phyloP scores from a whole-genome alignment of 2,888 invertebrate genomes.

The Tipula lateralis region DNA sequence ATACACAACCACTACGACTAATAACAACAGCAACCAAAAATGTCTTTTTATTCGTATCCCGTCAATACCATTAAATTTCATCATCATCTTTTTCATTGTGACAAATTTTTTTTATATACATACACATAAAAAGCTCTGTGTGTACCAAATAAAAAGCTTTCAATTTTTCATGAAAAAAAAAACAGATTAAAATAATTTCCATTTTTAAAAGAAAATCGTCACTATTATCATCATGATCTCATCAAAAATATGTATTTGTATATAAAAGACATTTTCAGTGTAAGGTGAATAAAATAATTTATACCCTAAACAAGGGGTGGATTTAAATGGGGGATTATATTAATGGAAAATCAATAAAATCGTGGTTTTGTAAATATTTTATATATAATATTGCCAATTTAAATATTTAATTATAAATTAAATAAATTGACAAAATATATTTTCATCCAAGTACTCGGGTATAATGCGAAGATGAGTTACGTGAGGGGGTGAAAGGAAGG shows the following conservation, averaged over 20 bases:
- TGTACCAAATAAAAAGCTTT: background rate
- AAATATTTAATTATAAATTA: background rate
- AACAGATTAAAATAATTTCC: background rate
- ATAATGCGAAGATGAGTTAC: background rate
- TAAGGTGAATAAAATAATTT: background rate
- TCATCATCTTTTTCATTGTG: background rate
- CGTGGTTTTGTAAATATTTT: background rate
- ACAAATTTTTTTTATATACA: background rate
- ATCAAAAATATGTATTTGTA: background rate
- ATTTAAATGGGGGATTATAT: background rate
- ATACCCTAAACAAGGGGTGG: background rate
- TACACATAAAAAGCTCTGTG: background rate
- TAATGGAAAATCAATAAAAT: background rate
- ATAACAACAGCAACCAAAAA: background rate
- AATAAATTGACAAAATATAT: background rate
- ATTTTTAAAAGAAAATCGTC: slow-evolving; percentile 1
- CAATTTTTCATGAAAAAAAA: background rate
- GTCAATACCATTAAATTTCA: background rate
- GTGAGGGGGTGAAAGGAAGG: background rate
- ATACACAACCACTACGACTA: background rate
- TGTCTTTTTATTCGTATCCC: background rate
- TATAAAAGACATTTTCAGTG: background rate
- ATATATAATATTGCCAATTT: background rate
- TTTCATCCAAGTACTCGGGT: background rate
- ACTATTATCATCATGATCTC: slow-evolving; percentile 1